Conservation (phyloP, 2,888 invertebrate species). For the Therioaphis trifolii region DNA sequence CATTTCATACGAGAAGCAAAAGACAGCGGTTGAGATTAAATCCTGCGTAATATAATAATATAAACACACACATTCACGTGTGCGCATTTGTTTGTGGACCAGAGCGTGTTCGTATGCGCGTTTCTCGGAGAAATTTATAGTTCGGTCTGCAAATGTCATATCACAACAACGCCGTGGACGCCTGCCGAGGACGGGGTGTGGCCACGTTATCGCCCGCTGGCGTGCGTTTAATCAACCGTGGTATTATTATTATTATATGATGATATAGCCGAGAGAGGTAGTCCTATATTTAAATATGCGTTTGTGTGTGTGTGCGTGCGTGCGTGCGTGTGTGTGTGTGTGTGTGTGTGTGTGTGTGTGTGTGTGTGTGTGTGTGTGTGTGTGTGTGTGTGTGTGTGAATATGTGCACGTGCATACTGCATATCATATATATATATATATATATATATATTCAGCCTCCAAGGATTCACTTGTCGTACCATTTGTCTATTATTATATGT, state of each 20-base stretch:
- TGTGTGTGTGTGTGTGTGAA: too few species aligned
- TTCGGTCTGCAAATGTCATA: conserved; percentile 22
- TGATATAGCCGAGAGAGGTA: background rate
- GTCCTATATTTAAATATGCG: background rate
- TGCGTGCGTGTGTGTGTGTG: too few species aligned
- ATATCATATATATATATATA: too few species aligned
- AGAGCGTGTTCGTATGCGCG: too few species aligned
- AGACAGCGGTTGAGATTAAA: background rate
- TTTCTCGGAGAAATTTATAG: conserved; percentile 27
- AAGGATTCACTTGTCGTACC: too few species aligned
- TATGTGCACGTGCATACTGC: too few species aligned
- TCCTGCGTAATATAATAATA: background rate
- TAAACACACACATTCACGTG: background rate
- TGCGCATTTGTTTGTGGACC: background rate
- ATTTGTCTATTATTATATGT: too few species aligned
- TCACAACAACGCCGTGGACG: background rate
- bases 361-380: too few species aligned
- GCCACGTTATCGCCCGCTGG: too few species aligned
- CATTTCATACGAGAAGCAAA: background rate
- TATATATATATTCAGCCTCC: too few species aligned
- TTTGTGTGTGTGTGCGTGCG: background rate
- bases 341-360: too few species aligned
- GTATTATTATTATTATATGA: conserved; percentile 2
- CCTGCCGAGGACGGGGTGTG: conserved; percentile 8
- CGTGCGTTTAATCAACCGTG: conserved; percentile 30